A percentile compares a stretch with the other conserved stretches of the same genome.
Evolutionary conservation across 2,888 invertebrate species (phyloP).

Genomic region (Ischnura elegans): DNA sequence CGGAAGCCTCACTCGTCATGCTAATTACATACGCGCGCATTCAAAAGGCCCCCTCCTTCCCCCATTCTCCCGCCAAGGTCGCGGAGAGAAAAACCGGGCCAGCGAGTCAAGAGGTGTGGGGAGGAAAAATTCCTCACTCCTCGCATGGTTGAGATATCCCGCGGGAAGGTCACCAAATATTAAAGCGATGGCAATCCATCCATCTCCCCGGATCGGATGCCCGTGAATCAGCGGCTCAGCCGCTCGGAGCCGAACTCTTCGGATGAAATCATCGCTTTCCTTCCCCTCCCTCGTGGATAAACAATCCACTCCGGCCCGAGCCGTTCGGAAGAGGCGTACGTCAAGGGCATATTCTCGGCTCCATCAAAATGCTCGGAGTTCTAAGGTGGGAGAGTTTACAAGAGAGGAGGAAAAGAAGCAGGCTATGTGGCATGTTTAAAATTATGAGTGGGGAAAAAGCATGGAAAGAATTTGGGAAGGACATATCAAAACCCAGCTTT

Average conservation of each 20-base stretch:
- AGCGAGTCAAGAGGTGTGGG: neutral
- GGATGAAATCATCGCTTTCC: slow-evolving; percentile 6
- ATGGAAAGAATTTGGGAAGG: too few relatives aligned
- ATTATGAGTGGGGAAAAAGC: too few relatives aligned
- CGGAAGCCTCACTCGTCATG: neutral
- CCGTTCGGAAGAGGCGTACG: neutral
- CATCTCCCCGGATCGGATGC: neutral
- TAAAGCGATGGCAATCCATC: neutral
- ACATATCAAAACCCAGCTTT: too few relatives aligned
- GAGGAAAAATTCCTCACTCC: neutral
- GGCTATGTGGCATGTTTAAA: too few relatives aligned
- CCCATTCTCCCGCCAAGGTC: neutral
- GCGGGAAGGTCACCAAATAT: neutral
- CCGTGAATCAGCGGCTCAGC: neutral
- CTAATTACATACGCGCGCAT: slow-evolving; percentile 4
- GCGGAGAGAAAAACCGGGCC: neutral
- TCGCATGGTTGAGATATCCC: neutral
- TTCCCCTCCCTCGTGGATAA: neutral
- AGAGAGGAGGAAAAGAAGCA: too few relatives aligned
- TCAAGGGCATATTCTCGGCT: neutral
- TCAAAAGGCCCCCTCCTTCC: neutral
- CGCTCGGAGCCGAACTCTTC: neutral
- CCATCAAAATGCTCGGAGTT: too few relatives aligned
- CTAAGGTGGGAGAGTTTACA: too few relatives aligned
- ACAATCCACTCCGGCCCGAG: neutral